Conservation (phyloP, 2,113 vertebrate genomes). For the Epinephelus fuscoguttatus region DNA sequence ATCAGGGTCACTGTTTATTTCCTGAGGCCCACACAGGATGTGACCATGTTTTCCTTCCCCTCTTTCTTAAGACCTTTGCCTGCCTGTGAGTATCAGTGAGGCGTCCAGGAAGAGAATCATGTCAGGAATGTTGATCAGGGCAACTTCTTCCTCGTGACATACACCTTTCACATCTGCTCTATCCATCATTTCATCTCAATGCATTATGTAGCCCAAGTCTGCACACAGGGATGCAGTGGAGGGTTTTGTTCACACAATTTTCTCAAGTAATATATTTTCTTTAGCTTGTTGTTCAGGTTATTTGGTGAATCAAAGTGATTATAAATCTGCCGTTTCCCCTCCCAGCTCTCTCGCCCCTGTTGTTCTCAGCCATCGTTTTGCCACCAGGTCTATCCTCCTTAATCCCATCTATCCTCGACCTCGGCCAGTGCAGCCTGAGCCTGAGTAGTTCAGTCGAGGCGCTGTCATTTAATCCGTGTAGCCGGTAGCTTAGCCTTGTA, state of each 20-base stretch:
- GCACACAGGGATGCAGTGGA: neutral
- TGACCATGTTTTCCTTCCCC: conserved; percentile 47
- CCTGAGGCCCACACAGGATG: conserved; percentile 61
- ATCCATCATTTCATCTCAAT: conserved; percentile 5
- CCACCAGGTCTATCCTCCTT: conserved; percentile 13
- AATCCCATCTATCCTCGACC: conserved; percentile 43
- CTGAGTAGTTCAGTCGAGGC: conserved; percentile 6
- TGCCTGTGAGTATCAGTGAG: conserved; percentile 23
- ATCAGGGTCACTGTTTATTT: conserved; percentile 47
- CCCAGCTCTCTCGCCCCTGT: neutral
- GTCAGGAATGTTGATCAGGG: conserved; percentile 19
- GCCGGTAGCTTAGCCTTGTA: conserved; percentile 46
- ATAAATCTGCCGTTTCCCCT: conserved; percentile 1
- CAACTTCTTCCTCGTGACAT: conserved; percentile 13
- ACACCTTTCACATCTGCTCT: conserved; percentile 49
- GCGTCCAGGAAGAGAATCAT: conserved; percentile 18
- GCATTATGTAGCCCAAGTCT: neutral
- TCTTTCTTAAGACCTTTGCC: conserved; percentile 45
- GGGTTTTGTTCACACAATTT: neutral
- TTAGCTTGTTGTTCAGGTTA: neutral
- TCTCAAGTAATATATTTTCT: neutral
- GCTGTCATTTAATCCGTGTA: conserved; percentile 52
- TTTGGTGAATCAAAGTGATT: neutral
- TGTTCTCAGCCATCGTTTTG: conserved; percentile 1
- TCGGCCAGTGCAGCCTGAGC: conserved; percentile 2